Percentiles rank a stretch among this genome's conserved stretches.
phyloP scores from a whole-genome alignment of 2,113 vertebrate species.

The Ginglymostoma cirratum region DNA sequence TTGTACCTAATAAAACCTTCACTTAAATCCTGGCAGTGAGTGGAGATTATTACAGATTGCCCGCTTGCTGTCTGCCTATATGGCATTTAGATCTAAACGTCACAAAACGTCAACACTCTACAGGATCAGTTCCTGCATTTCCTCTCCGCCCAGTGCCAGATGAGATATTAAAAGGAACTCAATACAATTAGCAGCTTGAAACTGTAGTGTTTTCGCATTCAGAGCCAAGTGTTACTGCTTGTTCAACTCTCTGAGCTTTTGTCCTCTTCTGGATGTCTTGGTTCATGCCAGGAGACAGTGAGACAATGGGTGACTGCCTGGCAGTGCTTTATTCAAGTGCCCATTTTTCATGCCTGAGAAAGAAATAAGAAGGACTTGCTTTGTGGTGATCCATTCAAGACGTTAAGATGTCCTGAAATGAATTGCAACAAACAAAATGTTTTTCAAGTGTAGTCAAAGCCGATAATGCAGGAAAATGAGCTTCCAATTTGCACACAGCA shows the following conservation, averaged over 20 bases:
- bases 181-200: background rate
- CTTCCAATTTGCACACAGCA: background rate
- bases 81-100: background rate
- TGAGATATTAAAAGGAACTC: background rate
- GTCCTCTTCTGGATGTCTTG: background rate
- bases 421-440: background rate
- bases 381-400: no score
- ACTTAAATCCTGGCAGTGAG: background rate
- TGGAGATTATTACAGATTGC: background rate
- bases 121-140: background rate
- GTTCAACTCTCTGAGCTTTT: background rate
- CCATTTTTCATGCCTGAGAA: no score
- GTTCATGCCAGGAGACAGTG: no score
- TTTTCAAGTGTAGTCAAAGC: background rate
- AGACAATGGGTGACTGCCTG: no score
- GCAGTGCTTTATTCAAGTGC: no score
- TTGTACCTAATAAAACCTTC: background rate
- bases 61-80: background rate
- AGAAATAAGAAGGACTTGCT: no score
- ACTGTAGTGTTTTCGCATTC: no score
- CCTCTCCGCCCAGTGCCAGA: background rate
- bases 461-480: background rate
- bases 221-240: background rate
- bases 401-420: no score
- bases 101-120: background rate